Evolutionary conservation across 2,888 invertebrate species (phyloP), one percentile per base, ranked within the genome.

Genomic region (Lobophora halterata): DNA sequence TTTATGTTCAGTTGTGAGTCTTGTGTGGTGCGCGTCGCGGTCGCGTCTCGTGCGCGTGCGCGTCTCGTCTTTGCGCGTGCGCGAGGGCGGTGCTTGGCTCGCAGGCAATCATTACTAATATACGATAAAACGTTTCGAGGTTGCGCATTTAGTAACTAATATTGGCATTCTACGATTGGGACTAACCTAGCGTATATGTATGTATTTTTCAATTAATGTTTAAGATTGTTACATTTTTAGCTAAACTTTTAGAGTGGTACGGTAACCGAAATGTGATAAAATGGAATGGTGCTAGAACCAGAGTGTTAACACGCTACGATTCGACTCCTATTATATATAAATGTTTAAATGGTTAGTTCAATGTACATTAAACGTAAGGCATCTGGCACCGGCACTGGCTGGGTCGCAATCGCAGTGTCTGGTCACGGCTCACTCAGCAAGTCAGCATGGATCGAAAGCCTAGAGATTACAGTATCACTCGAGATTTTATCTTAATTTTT

Each of bases 211-310:
- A 83, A 86, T 86, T 87, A 87, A 82, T 71, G 67, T 78, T 79
- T 88, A 88, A 87, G 85, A 83, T 86, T 88, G 88, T 88, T 88
- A 87, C 82, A 88, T 79, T 85, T 86, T 87, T 88, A 88, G 83
- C 87, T 83, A 86, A 88, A 88, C 82, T 85, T 79, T 87, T 88
- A 88, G 88, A 86, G 87, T 87, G 88, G 88, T 88, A 88, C 87
- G 85, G 85, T 88, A 88, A 88, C 88, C 77, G 88, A 88, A 86
- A 82, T 88, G 88, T 88, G 88, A 88, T 88, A 88, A 86, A 88
- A 87, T 76, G 88, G 88, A 82, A 88, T 88, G 88, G 88, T 88
- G 88, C 88, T 88, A 88, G 86, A 86, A 87, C 82, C 87, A 83
- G 83, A 82, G 86, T 87, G 87, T 83, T 79, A 82, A 85, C 82